phyloP scores from a whole-genome alignment of 2,113 vertebrate species.

The Entomyzon cyanotis region DNA sequence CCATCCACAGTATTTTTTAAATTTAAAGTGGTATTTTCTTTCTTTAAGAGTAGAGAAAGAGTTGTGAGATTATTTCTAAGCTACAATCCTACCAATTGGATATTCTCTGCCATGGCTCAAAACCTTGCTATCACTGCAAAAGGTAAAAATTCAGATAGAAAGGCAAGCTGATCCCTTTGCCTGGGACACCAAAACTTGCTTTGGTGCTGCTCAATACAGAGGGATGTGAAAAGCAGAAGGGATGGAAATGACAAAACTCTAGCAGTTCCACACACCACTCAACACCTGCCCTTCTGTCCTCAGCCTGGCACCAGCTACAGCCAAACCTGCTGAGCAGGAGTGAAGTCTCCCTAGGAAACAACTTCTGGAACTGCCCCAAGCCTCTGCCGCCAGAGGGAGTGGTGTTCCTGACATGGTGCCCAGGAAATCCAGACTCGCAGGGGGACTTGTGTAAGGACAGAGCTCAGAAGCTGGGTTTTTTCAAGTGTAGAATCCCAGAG shows the following conservation, averaged over 20 bases:
- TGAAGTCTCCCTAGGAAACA: not conserved
- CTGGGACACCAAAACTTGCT: not conserved
- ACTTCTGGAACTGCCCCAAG: not conserved
- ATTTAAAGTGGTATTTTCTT: not conserved
- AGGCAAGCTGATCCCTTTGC: not conserved
- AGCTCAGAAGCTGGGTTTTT: not conserved
- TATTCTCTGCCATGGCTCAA: not conserved
- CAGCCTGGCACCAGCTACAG: not conserved
- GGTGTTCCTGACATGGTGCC: not conserved
- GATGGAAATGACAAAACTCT: not conserved
- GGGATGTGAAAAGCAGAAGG: not conserved
- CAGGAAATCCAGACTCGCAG: not conserved
- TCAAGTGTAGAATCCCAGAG: not conserved
- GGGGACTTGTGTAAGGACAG: not conserved
- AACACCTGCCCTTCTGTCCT: not conserved
- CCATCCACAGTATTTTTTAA: not conserved
- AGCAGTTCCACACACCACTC: not conserved
- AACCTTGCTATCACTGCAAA: not conserved
- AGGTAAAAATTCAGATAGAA: not conserved
- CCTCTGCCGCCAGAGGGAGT: not conserved
- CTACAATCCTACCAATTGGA: not conserved
- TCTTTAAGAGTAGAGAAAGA: not conserved
- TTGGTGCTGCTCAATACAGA: not conserved
- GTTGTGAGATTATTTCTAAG: not conserved
- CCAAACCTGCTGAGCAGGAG: constrained; percentile 22